These are phyloP conservation scores for Zeus faber DNA, from an alignment of 2,113 vertebrate genomes.

Conservation along the genomic window DNA sequence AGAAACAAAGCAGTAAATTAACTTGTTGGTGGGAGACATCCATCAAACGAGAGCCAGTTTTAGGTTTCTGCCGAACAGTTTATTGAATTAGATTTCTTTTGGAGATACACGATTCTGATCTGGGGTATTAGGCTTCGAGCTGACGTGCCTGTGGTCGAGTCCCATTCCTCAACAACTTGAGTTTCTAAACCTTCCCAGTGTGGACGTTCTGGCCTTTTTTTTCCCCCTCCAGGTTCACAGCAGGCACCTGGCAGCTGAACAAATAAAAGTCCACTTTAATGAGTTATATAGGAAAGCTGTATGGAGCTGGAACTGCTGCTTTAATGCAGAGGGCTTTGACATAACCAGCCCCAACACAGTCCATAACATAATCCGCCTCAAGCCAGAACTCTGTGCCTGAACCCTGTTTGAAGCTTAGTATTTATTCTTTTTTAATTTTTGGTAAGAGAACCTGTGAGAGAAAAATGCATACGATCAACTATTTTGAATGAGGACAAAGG, in stretches of 20 bases:
- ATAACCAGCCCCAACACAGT: background rate
- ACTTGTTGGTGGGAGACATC: too few relatives aligned
- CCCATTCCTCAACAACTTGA: slow-evolving; percentile 24
- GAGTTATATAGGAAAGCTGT: slow-evolving; percentile 57
- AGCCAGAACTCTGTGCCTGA: too few relatives aligned
- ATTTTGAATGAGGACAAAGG: too few relatives aligned
- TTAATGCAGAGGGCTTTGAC: slow-evolving; percentile 41
- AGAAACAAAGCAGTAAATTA: too few relatives aligned
- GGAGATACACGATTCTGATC: background rate
- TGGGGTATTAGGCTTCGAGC: background rate
- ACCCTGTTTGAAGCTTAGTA: too few relatives aligned
- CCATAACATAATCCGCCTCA: too few relatives aligned
- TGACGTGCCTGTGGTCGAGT: slow-evolving; percentile 10
- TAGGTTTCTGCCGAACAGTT: background rate
- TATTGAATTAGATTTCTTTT: background rate
- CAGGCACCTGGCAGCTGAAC: slow-evolving; percentile 56
- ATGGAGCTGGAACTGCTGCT: slow-evolving; percentile 49
- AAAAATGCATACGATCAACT: too few relatives aligned
- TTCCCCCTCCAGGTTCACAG: slow-evolving; percentile 25
- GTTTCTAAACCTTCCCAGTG: slow-evolving; percentile 23
- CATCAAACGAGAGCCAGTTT: too few relatives aligned
- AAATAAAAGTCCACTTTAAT: slow-evolving; percentile 57
- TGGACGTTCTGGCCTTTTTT: slow-evolving; percentile 38
- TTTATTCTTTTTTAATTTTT: too few relatives aligned
- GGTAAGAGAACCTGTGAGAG: too few relatives aligned